A percentile compares a stretch with the other conserved stretches of the same genome.
These are phyloP conservation scores for human DNA, from an alignment of 2,113 vertebrate species.

Conservation along the genomic window GRCh38 chr5:22759501-22760000, in stretches of 20 bases:
- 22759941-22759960: background rate
- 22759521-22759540: background rate
- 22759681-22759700: background rate
- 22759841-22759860: background rate
- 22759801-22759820: background rate
- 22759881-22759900: background rate
- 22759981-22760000: background rate
- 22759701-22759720: background rate
- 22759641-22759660: background rate
- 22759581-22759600: background rate
- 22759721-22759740: background rate
- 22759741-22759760: background rate
- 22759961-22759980: background rate
- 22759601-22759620: background rate
- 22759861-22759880: background rate
- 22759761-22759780: background rate
- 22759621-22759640: background rate
- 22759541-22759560: background rate
- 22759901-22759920: background rate
- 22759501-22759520: fast-evolving
- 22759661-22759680: background rate
- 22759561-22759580: background rate
- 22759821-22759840: background rate
- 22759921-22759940: background rate
- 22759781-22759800: background rate